Evolutionary conservation across 2,797 vertebrate genomes (phyloP).

Genomic region (Pipistrellus nathusii): DNA sequence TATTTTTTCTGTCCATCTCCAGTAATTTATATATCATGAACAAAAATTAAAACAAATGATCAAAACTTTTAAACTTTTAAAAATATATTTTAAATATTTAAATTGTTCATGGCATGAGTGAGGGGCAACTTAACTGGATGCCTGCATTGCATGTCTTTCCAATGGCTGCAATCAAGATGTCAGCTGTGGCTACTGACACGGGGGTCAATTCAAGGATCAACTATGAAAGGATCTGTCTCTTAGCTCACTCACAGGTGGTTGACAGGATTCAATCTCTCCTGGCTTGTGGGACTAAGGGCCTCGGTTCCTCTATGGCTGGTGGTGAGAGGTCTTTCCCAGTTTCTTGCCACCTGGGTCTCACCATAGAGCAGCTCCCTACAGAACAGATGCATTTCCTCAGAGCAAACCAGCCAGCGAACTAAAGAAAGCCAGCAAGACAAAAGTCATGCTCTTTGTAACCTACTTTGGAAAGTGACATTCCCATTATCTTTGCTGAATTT

Average conservation of each 20-base stretch:
- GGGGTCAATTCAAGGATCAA: not conserved
- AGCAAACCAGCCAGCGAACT: not conserved
- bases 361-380: not conserved
- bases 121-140: not conserved
- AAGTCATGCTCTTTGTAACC: not conserved
- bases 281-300: not conserved
- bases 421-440: not conserved
- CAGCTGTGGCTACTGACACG: no score
- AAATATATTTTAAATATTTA: slow-evolving; percentile 1
- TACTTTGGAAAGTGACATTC: not conserved
- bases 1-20: not conserved
- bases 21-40: not conserved
- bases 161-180: not conserved
- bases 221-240: not conserved
- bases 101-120: not conserved
- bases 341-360: not conserved
- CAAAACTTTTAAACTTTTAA: not conserved
- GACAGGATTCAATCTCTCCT: not conserved
- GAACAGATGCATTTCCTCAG: not conserved
- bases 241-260: not conserved
- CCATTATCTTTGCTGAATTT: not conserved
- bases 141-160: not conserved
- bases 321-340: not conserved
- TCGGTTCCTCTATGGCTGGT: not conserved
- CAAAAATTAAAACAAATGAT: not conserved